Evolutionary conservation across 2,113 vertebrate species (phyloP).

Genomic region (Hippotragus niger): DNA sequence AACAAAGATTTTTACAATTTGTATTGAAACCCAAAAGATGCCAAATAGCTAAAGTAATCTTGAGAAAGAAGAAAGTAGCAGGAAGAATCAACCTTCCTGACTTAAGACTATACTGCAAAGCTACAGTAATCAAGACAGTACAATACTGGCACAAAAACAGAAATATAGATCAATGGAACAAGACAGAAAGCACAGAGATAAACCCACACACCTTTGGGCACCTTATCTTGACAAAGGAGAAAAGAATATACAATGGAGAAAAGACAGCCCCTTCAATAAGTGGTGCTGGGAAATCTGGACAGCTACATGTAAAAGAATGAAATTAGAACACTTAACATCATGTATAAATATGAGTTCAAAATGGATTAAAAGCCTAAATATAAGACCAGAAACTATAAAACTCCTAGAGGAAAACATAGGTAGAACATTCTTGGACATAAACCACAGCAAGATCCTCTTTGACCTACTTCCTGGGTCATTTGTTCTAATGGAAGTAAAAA

Average conservation of each 20-base stretch:
- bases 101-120: background rate
- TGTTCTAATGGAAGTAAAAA: background rate
- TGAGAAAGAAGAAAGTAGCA: background rate
- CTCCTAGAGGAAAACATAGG: background rate
- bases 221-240: background rate
- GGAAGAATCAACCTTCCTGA: background rate
- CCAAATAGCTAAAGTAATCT: background rate
- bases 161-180: background rate
- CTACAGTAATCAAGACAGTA: background rate
- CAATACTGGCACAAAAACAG: background rate
- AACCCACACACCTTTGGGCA: background rate
- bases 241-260: background rate
- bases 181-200: background rate
- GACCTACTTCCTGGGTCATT: background rate
- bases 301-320: background rate
- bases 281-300: background rate
- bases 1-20: background rate
- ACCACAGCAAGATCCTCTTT: background rate
- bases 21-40: background rate
- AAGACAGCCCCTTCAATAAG: background rate
- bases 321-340: background rate
- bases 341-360: background rate
- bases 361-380: background rate
- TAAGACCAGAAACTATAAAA: background rate
- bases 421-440: background rate